These are phyloP conservation scores for Macroramphosus scolopax DNA, from an alignment of 2,797 vertebrate species.

Conservation along the genomic window DNA sequence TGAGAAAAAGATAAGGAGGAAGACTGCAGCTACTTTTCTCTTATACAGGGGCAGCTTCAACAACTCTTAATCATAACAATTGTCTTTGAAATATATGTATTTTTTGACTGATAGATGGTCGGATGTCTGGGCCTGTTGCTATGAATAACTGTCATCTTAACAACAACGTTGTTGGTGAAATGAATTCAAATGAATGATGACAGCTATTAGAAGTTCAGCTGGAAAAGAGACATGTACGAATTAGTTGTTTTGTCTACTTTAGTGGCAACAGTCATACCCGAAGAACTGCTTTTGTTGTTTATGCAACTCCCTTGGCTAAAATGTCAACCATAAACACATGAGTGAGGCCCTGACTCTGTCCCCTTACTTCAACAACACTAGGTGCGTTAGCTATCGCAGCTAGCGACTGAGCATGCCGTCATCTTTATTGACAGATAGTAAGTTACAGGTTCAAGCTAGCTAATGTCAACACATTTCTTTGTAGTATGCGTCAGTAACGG, in stretches of 20 bases:
- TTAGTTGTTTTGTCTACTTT: background rate
- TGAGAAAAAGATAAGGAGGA: too few relatives aligned
- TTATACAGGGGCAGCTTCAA: too few relatives aligned
- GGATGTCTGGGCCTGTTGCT: too few relatives aligned
- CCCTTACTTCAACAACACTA: slow-evolving; percentile 16
- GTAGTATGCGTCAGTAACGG: too few relatives aligned
- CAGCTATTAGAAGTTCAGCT: background rate
- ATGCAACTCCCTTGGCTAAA: slow-evolving; percentile 19
- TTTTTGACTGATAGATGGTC: too few relatives aligned
- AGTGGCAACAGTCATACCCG: slow-evolving; percentile 1
- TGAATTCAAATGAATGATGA: too few relatives aligned
- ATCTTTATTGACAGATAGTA: slow-evolving; percentile 26
- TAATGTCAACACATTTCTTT: too few relatives aligned
- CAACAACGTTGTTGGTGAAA: too few relatives aligned
- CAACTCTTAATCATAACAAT: too few relatives aligned
- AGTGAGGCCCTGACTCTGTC: slow-evolving; percentile 35
- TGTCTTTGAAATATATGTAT: too few relatives aligned
- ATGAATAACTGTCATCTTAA: too few relatives aligned
- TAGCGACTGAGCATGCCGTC: slow-evolving; percentile 23
- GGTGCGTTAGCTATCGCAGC: slow-evolving; percentile 27
- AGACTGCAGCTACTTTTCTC: too few relatives aligned
- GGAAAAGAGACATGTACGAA: background rate
- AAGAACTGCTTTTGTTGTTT: slow-evolving; percentile 24
- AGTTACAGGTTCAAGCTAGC: background rate
- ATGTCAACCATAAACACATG: slow-evolving; percentile 49